These are phyloP conservation scores for Hycleus phaleratus DNA, from an alignment of 1,140 invertebrate genomes.

Conservation along the genomic window DNA sequence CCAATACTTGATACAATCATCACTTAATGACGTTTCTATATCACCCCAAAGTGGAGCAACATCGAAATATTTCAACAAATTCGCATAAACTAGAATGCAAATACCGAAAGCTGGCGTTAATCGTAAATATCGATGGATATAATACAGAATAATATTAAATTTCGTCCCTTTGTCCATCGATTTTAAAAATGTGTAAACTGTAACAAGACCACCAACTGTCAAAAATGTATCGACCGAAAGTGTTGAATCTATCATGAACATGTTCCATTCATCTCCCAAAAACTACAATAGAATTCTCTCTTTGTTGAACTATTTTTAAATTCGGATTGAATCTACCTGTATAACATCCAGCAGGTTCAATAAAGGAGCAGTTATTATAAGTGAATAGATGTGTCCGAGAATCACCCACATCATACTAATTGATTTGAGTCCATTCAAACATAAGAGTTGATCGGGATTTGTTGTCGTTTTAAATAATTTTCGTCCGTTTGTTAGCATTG, in stretches of 20 bases:
- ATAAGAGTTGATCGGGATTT: constrained; percentile 37
- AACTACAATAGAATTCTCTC: too few relatives aligned
- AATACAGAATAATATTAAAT: constrained; percentile 42
- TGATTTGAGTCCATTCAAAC: constrained; percentile 49
- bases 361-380: neutral
- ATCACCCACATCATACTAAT: constrained; percentile 59
- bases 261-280: too few relatives aligned
- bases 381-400: constrained; percentile 46
- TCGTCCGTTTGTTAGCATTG: constrained; percentile 37
- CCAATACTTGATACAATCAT: constrained; percentile 43
- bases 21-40: constrained; percentile 27
- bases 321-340: too few relatives aligned
- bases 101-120: constrained; percentile 16
- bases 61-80: constrained; percentile 4
- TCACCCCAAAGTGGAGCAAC: constrained; percentile 44
- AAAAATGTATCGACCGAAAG: neutral
- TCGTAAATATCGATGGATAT: constrained; percentile 49
- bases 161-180: constrained; percentile 37
- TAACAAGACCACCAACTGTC: constrained; percentile 50
- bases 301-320: too few relatives aligned
- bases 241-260: too few relatives aligned
- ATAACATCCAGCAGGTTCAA: too few relatives aligned
- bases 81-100: constrained; percentile 1
- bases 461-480: constrained; percentile 31
- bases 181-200: constrained; percentile 49